Evolutionary conservation across 2,797 vertebrate species (phyloP).

Genomic region (Glossophaga mutica): DNA sequence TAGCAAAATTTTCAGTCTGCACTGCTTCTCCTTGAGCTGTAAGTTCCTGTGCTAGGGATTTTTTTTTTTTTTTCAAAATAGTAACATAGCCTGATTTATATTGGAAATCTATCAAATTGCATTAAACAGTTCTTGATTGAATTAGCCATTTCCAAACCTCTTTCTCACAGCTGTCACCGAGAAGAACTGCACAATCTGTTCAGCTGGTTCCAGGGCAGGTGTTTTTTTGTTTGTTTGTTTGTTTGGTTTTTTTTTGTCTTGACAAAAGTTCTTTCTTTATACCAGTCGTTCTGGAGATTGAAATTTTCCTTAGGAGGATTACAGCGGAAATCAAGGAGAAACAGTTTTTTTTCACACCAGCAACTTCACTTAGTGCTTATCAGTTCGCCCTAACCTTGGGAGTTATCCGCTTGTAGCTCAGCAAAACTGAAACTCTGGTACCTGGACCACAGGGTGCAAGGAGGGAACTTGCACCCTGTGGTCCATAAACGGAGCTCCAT

Average conservation of each 20-base stretch:
- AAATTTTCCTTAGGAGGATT: constrained; percentile 48
- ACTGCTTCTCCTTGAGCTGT: background rate
- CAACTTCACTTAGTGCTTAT: background rate
- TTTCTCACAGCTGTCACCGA: constrained; percentile 42
- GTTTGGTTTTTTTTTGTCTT: background rate
- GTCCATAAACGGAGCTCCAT: background rate
- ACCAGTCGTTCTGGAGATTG: background rate
- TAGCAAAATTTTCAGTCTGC: background rate
- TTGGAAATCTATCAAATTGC: constrained; percentile 70
- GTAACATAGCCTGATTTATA: constrained; percentile 36
- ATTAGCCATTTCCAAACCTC: constrained; percentile 63
- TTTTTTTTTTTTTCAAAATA: background rate
- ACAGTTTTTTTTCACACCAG: background rate
- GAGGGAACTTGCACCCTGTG: no score
- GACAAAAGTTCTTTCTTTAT: constrained; percentile 14
- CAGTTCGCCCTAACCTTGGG: background rate
- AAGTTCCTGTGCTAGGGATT: background rate
- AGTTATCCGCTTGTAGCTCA: background rate
- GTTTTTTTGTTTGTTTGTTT: background rate
- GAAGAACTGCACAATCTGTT: constrained; percentile 15
- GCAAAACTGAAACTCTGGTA: constrained; percentile 24
- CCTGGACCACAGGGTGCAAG: background rate
- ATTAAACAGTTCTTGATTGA: constrained; percentile 38
- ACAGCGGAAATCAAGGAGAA: constrained; percentile 28
- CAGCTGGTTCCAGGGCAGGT: background rate